Base-by-base conservation (phyloP, 2,113 vertebrate genomes). In the Colossoma macropomum region DNA sequence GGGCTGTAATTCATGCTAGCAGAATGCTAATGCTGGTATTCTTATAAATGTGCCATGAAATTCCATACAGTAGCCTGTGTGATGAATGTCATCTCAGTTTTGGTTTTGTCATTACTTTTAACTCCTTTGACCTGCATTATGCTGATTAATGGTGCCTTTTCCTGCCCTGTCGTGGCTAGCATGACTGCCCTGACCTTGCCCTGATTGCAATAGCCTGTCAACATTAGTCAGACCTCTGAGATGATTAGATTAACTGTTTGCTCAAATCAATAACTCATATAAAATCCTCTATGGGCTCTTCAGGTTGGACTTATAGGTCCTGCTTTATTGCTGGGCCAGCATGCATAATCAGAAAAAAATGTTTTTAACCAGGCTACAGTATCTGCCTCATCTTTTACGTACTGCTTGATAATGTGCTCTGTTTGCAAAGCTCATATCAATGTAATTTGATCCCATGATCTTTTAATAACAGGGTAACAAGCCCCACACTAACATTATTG, bases 1-100 rank as follows among this genome's bases (percentile, higher is more conserved):
- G 15, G n/a, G 63, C 63, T 66, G 63, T 66, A 66, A 66, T 66
- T 66, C 15, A 32, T 66, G 63, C 9, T 25, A 63, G 60, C 60
- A 60, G 74, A 5, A 34, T 59, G 32, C 30, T 16, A 23, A 11
- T n/a, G n/a, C n/a, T 11, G 25, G 23, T 25, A 12, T 30, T 38
- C 0, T 45, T 21, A 19, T 27, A 38, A 17, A 45, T 63, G 23
- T 3, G 32, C n/a, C 45, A 41, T 27, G 34, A 63, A 38, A 60
- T 56, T 74, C 21, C n/a, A 9, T 28, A 25, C 10, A 27, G 23
- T 27, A 60, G 59, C 59, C 23, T 60, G 25, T 27, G n/a, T 11
- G 11, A 25, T 3, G 25, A 63, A 63, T 12, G n/a, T 12, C 60
- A 30, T 66, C 63, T 50, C 19, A 1, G 5, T 30, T 30, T 19